Percentiles rank a stretch among this genome's conserved stretches.
Evolutionary conservation across 1,140 invertebrate genomes (phyloP).

Genomic region (Coboldia fuscipes): DNA sequence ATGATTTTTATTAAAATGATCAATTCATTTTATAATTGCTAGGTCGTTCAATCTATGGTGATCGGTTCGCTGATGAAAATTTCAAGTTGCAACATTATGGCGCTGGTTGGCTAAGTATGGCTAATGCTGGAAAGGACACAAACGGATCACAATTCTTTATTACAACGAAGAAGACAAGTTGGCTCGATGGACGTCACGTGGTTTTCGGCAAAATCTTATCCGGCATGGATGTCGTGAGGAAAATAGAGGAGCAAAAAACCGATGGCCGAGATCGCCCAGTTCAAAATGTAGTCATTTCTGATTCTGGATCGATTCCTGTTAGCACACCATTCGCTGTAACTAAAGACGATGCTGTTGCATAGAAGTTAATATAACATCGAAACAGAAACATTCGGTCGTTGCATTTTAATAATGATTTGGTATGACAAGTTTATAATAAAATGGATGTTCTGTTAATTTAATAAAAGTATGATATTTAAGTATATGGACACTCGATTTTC

Average conservation of each 20-base stretch:
- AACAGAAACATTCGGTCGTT: no score
- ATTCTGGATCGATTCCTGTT: constrained; percentile 45
- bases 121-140: constrained; percentile 88
- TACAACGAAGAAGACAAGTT: constrained; percentile 72
- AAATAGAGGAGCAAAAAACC: constrained; percentile 59
- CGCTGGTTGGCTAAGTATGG: constrained; percentile 91
- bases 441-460: no score
- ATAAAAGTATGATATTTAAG: no score
- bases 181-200: constrained; percentile 91
- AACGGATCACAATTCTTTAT: constrained; percentile 99
- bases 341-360: constrained; percentile 58
- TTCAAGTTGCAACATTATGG: constrained; percentile 96
- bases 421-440: no score
- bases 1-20: no score
- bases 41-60: constrained; percentile 85
- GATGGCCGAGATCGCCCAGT: constrained; percentile 53
- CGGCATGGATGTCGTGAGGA: constrained; percentile 53
- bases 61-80: constrained; percentile 87
- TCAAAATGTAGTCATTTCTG: constrained; percentile 58
- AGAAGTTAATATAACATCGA: constrained; percentile 10
- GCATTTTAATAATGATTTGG: no score
- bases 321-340: constrained; percentile 56
- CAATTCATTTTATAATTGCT: constrained; percentile 5
- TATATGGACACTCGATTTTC: no score
- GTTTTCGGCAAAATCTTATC: constrained; percentile 74